These are phyloP conservation scores for Picus viridis DNA, from an alignment of 2,797 vertebrate genomes.

Conservation along the genomic window DNA sequence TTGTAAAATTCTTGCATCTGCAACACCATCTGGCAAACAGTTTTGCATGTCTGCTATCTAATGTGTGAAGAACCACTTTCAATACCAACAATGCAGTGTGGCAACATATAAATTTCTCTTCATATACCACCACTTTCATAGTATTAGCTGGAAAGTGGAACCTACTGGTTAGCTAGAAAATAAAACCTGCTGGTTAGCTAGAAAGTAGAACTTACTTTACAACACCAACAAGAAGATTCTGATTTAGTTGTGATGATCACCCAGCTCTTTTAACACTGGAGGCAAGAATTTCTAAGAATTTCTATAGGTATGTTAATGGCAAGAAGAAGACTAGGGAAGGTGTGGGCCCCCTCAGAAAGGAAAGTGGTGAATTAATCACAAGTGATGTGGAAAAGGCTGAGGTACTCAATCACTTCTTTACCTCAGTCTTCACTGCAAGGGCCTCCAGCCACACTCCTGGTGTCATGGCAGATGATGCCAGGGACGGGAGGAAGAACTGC, in stretches of 20 bases:
- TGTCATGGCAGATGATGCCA: too few relatives aligned
- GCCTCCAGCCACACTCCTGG: too few relatives aligned
- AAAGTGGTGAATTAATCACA: too few relatives aligned
- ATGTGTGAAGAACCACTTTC: constrained; percentile 2
- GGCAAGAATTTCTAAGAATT: too few relatives aligned
- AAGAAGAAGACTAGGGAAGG: too few relatives aligned
- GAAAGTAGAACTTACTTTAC: background rate
- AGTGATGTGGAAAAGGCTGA: too few relatives aligned
- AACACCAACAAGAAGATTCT: background rate
- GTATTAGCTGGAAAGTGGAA: background rate
- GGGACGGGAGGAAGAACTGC: too few relatives aligned
- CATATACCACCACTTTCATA: background rate
- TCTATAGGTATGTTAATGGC: too few relatives aligned
- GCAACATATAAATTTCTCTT: background rate
- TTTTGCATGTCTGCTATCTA: background rate
- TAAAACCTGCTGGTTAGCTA: background rate
- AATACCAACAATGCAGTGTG: background rate
- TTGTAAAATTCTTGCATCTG: constrained; percentile 31
- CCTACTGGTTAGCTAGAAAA: background rate
- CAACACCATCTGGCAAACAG: constrained; percentile 32
- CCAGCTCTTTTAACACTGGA: background rate
- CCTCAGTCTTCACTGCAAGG: too few relatives aligned
- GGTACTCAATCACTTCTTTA: too few relatives aligned
- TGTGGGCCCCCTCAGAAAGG: too few relatives aligned
- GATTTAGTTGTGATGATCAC: background rate